Base-by-base conservation (phyloP, 2,888 invertebrate species). In the Orthonevra nobilis region DNA sequence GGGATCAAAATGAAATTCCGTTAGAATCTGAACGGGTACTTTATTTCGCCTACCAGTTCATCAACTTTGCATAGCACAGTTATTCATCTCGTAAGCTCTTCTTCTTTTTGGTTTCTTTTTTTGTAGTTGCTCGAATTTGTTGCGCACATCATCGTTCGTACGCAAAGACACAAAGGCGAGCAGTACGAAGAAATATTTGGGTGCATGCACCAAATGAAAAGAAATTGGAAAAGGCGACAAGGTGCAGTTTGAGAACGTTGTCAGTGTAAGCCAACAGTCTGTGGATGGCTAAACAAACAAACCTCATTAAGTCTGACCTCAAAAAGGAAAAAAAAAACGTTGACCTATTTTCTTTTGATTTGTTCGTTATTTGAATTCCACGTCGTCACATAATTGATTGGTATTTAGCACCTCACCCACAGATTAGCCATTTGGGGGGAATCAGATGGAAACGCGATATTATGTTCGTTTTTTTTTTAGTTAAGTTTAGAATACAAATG, bases 221-320 rank as follows among this genome's bases (percentile, higher is more conserved):
- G 72, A 72, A 72, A 79, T 72, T 72, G 60, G 40, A 56, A 72
- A 66, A 60, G 32, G 32, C 36, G 60, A 14, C 32, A 15, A 17
- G n/a, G 6, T 5, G 20, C 10, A 38, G 19, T 42, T n/a, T 54
- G 20, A 61, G 46, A 44, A 58, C 28, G 46, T 48, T 61, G 9
- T 42, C 38, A 14, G 15, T 50, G 15, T n/a, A 3, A 26, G 5
- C 28, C 30, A 28, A 12, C 36, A 23, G 10, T n/a, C 15, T 2
- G 9, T 32, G 15, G 32, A 68, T 63, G 63, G 73, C 72, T 72
- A 77, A 77, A 77, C 73, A 79, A 79, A 72, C 61, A 61, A 48
- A 61, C 52, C 28, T 70, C 66, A 61, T 73, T 73, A 50, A 68
- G 30, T 48, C 28, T 79, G 79, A 79, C 79, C 79, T 68, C 60